Evolutionary conservation across 2,113 vertebrate species (phyloP).

Genomic region (Etheostoma cragini): DNA sequence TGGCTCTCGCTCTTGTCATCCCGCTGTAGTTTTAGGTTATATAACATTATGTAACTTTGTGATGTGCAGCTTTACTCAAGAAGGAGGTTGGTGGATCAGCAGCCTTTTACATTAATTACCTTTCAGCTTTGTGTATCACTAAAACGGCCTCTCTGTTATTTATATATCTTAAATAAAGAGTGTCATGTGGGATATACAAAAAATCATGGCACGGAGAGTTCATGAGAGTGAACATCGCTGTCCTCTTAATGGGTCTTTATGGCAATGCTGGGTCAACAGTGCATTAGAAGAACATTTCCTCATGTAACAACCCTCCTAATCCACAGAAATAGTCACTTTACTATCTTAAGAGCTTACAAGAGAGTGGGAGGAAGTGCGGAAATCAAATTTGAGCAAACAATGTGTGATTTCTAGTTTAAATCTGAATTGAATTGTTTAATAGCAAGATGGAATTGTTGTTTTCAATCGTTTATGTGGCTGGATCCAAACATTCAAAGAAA

Average conservation of each 20-base stretch:
- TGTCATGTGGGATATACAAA: slow-evolving; percentile 1
- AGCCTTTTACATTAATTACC: slow-evolving; percentile 9
- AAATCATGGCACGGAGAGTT: slow-evolving; percentile 13
- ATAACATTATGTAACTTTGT: slow-evolving; percentile 71
- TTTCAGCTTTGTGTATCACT: slow-evolving; percentile 11
- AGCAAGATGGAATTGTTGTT: background rate
- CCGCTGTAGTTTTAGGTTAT: slow-evolving; percentile 39
- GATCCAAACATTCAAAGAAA: slow-evolving; percentile 12
- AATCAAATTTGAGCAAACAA: slow-evolving; percentile 41
- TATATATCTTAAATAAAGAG: slow-evolving; percentile 1
- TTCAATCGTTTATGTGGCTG: background rate
- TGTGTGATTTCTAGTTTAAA: slow-evolving; percentile 35
- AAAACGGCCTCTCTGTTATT: background rate
- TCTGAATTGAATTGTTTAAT: slow-evolving; percentile 9
- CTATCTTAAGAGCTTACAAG: slow-evolving; percentile 62
- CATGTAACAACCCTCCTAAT: slow-evolving; percentile 62
- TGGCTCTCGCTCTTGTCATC: slow-evolving; percentile 15
- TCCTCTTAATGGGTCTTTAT: slow-evolving; percentile 57
- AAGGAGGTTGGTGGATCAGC: slow-evolving; percentile 26
- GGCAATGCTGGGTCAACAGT: slow-evolving; percentile 62
- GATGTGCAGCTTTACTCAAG: slow-evolving; percentile 43
- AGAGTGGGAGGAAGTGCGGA: background rate
- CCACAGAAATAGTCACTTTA: slow-evolving; percentile 45
- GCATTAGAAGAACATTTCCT: slow-evolving; percentile 67
- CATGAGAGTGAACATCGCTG: slow-evolving; percentile 21